Base-by-base conservation (phyloP, 2,113 vertebrate genomes). In the Turdus rufiventris region DNA sequence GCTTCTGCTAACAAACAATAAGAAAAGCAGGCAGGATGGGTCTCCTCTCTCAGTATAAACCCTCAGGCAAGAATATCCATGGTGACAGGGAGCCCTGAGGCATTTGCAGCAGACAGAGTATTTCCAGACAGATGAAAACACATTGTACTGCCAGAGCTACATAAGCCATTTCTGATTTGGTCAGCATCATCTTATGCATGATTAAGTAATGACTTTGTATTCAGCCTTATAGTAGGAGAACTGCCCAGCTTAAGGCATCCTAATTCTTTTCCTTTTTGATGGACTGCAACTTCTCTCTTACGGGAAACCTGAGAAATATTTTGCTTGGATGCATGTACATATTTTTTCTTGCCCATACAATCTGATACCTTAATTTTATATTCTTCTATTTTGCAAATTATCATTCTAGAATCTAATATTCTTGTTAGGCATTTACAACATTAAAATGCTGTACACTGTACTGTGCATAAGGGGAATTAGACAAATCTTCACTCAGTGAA, bases 91-190 rank as follows among this genome's bases (percentile, higher is more conserved):
- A 77, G 58, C 88, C 80, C 91, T 56, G 73, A 82, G 51, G 88
- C 92, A 61, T 79, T 91, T 71, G 42, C 57, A 87, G 62, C 75
- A 91, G 94, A 95, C 91, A 5, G 54, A 93, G 21, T 80, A 92
- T 87, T 89, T 91, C 91, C 94, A 96, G 89, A 62, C 81, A 96
- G 57, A 89, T 86, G 95, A 89, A 95, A 96, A 94, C 86, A 91
- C 73, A 72, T 58, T 91, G 89, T 91, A 74, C 89, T 88, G 93
- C 85, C 93, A 96, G 91, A 85, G 78, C 58, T 87, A 89, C 71
- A 81, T 57, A 85, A 88, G 75, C 40, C 66, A 60, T 40, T 96
- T 92, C 94, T 93, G 80, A 77, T 89, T 51, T 54, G 78, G 80
- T 95, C 92, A 94, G 92, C 91, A 96, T 56, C 70, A 94, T 48